phyloP scores from a whole-genome alignment of 2,888 invertebrate species.

The Drosophila meridiana region DNA sequence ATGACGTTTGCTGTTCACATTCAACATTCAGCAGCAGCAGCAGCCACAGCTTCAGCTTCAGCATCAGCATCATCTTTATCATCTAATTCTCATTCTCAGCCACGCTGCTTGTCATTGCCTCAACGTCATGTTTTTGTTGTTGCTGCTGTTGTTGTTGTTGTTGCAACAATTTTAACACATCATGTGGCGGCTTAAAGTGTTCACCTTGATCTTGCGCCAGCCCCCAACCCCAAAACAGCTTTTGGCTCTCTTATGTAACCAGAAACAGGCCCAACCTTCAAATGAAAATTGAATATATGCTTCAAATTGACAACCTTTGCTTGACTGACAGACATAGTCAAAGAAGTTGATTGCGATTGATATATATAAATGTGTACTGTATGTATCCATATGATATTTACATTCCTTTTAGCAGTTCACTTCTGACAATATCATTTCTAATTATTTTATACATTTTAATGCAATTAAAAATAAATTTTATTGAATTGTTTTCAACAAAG shows the following conservation, averaged over 20 bases:
- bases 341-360: not conserved
- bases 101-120: slow-evolving; percentile 51
- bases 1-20: slow-evolving; percentile 25
- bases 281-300: slow-evolving; percentile 8
- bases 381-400: not conserved
- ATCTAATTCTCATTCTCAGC: slow-evolving; percentile 46
- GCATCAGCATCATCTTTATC: slow-evolving; percentile 33
- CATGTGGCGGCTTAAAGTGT: slow-evolving; percentile 77
- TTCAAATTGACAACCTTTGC: slow-evolving; percentile 2
- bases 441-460: too few species aligned
- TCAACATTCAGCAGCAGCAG: slow-evolving; percentile 28
- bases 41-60: slow-evolving; percentile 46
- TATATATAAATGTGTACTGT: not conserved
- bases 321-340: not conserved
- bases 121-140: slow-evolving; percentile 29
- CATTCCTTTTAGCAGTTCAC: too few species aligned
- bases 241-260: slow-evolving; percentile 15
- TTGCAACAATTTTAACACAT: slow-evolving; percentile 78
- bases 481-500: too few species aligned
- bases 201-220: slow-evolving; percentile 38
- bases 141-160: slow-evolving; percentile 13
- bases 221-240: slow-evolving; percentile 3
- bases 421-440: too few species aligned
- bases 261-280: not conserved
- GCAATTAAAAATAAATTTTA: too few species aligned